These are phyloP conservation scores for Dendrophyllia cribrosa DNA, from an alignment of 64 coral and sea anemone genomes.

Conservation along the genomic window DNA sequence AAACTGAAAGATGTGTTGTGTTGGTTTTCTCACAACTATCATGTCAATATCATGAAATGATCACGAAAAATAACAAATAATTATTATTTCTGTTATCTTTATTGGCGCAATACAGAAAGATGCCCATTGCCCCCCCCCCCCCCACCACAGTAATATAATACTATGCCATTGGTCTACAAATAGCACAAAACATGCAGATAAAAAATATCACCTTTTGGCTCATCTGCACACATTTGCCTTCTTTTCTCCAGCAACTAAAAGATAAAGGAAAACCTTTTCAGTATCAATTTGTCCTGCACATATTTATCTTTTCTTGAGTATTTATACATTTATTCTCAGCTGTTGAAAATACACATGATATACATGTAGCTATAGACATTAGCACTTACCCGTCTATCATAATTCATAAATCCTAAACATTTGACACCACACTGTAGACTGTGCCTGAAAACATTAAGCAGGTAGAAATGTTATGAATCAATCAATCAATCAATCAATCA, in stretches of 20 bases:
- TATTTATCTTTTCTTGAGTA: background rate
- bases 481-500: background rate
- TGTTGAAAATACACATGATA: background rate
- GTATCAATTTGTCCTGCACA: background rate
- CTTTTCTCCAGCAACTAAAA: constrained; percentile 90
- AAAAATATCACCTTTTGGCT: constrained; percentile 72
- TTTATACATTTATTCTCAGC: no score
- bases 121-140: no score
- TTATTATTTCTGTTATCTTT: no score
- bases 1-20: no score
- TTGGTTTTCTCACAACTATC: no score
- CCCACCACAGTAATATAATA: no score
- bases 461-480: background rate
- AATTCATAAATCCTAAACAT: constrained; percentile 87
- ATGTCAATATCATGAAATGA: no score
- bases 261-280: background rate
- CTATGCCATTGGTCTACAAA: no score
- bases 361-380: background rate
- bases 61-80: no score
- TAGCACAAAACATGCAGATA: no score
- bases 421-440: constrained; percentile 98
- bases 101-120: no score
- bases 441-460: constrained; percentile 53
- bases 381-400: constrained; percentile 92
- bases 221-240: constrained; percentile 72